These are phyloP conservation scores for Gastracanthus pulcherrimus DNA, from an alignment of 2,888 invertebrate species.

Conservation along the genomic window DNA sequence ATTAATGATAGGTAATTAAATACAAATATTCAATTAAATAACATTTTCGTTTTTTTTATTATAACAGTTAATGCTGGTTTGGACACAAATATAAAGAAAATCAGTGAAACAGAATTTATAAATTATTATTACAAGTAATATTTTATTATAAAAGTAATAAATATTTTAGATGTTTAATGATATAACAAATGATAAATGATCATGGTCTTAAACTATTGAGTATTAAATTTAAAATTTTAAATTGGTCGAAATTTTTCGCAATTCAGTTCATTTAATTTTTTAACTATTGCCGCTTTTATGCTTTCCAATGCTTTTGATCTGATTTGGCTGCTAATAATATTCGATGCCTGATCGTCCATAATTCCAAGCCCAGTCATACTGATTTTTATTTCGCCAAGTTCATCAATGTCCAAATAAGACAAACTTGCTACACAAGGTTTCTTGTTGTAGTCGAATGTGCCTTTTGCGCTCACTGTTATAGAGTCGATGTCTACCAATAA, in stretches of 20 bases:
- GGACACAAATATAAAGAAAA: no score
- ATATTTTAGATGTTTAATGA: no score
- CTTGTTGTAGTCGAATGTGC: constrained; percentile 58
- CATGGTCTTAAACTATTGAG: no score
- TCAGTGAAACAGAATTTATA: no score
- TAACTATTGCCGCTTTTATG: background rate
- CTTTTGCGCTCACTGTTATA: constrained; percentile 49
- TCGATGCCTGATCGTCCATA: background rate
- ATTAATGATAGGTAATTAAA: no score
- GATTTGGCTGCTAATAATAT: background rate
- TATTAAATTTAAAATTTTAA: no score
- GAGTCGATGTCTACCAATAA: constrained; percentile 55
- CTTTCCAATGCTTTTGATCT: background rate
- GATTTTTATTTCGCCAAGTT: constrained; percentile 5
- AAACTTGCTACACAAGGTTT: constrained; percentile 56
- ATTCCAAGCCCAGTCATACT: constrained; percentile 21
- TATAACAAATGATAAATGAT: no score
- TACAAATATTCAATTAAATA: no score
- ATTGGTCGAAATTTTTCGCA: constrained; percentile 38
- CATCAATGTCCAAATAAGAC: background rate
- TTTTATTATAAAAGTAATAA: no score
- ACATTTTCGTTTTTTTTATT: no score
- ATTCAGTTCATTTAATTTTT: background rate
- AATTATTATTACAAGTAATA: no score
- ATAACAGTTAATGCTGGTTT: no score